Evolutionary conservation across 1,140 invertebrate species (phyloP).

Genomic region (Matsumurasca onukii): DNA sequence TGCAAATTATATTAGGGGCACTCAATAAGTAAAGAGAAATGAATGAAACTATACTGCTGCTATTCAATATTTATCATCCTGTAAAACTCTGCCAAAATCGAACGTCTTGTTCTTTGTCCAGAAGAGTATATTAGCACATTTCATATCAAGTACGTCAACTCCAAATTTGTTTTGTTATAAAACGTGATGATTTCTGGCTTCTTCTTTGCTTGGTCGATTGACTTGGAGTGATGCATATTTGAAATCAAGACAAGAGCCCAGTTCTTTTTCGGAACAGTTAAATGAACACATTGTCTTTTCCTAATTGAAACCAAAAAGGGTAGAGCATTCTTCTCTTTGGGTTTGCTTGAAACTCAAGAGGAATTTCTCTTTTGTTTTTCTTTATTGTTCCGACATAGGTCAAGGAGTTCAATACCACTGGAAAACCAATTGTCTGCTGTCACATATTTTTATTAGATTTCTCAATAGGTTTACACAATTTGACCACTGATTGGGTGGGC

Average conservation of each 20-base stretch:
- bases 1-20: no score
- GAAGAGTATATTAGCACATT: slow-evolving; percentile 35
- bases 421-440: slow-evolving; percentile 49
- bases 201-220: slow-evolving; percentile 36
- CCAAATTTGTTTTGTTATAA: slow-evolving; percentile 25
- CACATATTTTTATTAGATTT: slow-evolving; percentile 42
- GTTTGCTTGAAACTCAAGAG: slow-evolving; percentile 47
- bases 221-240: slow-evolving; percentile 39
- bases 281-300: slow-evolving; percentile 42
- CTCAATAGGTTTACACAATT: slow-evolving; percentile 37
- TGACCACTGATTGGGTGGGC: slow-evolving; percentile 25
- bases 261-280: slow-evolving; percentile 42
- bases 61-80: slow-evolving; percentile 37
- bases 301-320: slow-evolving; percentile 38
- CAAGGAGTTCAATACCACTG: slow-evolving; percentile 40
- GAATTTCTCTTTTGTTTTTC: no score
- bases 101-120: slow-evolving; percentile 51
- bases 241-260: slow-evolving; percentile 42
- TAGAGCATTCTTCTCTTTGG: slow-evolving; percentile 29
- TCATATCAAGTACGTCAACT: slow-evolving; percentile 46
- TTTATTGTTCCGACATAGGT: slow-evolving; percentile 36
- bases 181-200: slow-evolving; percentile 39
- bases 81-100: slow-evolving; percentile 54
- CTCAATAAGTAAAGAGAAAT: neutral
- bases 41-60: slow-evolving; percentile 35